phyloP scores from a whole-genome alignment of 2,113 vertebrate species.

The Prunella fulvescens region DNA sequence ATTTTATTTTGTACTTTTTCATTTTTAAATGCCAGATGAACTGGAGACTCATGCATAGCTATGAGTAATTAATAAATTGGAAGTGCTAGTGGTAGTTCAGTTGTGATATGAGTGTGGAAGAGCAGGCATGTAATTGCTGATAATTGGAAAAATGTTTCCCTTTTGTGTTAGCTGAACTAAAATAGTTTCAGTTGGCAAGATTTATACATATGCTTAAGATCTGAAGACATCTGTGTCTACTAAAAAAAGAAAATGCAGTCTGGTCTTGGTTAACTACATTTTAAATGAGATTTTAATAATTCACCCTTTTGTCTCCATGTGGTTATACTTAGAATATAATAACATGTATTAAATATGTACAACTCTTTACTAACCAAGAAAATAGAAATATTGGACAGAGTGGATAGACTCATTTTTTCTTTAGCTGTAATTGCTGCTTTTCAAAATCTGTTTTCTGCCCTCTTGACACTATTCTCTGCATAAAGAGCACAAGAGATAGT shows the following conservation, averaged over 20 bases:
- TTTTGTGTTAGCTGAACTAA: neutral
- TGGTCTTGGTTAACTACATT: slow-evolving; percentile 3
- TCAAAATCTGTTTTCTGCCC: neutral
- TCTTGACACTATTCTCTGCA: neutral
- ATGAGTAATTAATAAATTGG: neutral
- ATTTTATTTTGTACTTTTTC: neutral
- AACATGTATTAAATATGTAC: neutral
- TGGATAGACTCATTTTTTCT: neutral
- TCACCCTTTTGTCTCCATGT: neutral
- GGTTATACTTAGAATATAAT: neutral
- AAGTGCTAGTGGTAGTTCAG: neutral
- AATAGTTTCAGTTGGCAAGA: neutral
- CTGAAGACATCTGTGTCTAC: neutral
- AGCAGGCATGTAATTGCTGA: neutral
- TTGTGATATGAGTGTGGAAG: neutral
- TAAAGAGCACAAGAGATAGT: neutral
- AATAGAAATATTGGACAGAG: neutral
- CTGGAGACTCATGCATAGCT: neutral
- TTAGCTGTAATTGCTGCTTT: neutral
- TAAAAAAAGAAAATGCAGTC: neutral
- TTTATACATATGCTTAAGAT: neutral
- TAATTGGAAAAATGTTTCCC: neutral
- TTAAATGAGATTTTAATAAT: slow-evolving; percentile 7
- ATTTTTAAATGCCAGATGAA: neutral
- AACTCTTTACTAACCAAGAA: neutral